Evolutionary conservation across 1,140 invertebrate species (phyloP).

Genomic region (Drosophila truncata): DNA sequence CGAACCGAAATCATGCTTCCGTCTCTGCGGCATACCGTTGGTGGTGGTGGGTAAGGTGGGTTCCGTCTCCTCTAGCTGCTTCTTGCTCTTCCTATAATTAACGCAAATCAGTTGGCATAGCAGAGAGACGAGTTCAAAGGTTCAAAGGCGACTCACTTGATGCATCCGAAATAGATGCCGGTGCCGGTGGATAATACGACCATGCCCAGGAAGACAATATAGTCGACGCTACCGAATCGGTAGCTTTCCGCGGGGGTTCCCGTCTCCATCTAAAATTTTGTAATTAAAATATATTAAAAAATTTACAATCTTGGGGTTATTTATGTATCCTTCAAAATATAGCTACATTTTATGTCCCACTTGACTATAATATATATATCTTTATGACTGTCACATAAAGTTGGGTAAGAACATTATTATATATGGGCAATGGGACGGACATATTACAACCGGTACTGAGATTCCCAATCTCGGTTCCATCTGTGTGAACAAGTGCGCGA

Average conservation of each 20-base stretch:
- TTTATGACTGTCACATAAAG: slow-evolving; percentile 4
- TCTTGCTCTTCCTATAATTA: slow-evolving; percentile 59
- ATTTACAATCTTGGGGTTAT: neutral
- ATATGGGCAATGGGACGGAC: slow-evolving; percentile 6
- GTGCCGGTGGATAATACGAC: slow-evolving; percentile 88
- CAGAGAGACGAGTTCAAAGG: slow-evolving; percentile 1
- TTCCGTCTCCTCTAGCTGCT: slow-evolving; percentile 49
- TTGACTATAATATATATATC: slow-evolving; percentile 5
- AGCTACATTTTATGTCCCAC: neutral
- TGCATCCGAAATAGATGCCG: slow-evolving; percentile 90
- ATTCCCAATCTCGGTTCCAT: slow-evolving; percentile 1
- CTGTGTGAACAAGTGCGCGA: slow-evolving; percentile 38
- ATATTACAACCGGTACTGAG: slow-evolving; percentile 27
- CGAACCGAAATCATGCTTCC: slow-evolving; percentile 79
- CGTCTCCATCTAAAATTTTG: slow-evolving; percentile 12
- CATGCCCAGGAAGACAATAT: slow-evolving; percentile 88
- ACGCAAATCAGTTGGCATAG: slow-evolving; percentile 13
- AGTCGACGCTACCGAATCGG: slow-evolving; percentile 86
- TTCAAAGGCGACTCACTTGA: slow-evolving; percentile 63
- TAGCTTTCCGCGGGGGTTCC: slow-evolving; percentile 26
- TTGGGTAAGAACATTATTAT: slow-evolving; percentile 1
- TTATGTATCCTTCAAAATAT: neutral
- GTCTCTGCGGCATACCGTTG: slow-evolving; percentile 32
- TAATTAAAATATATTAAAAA: neutral
- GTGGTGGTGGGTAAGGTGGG: slow-evolving; percentile 47